phyloP scores from a whole-genome alignment of 2,888 invertebrate species.

The Boloria euphrosyne region DNA sequence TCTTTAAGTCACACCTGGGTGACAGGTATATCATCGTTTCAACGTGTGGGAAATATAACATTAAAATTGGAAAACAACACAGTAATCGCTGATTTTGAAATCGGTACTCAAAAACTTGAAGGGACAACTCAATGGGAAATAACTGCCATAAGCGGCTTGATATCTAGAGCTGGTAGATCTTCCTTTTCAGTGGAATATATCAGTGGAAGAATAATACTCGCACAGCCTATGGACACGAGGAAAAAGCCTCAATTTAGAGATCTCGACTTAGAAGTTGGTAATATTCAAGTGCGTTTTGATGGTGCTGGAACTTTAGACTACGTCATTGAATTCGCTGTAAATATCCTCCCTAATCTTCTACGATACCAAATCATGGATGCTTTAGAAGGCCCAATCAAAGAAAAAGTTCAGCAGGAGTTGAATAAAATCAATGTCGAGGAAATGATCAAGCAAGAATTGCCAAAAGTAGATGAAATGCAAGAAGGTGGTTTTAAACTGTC shows the following conservation, averaged over 20 bases:
- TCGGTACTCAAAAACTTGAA: slow-evolving; percentile 90
- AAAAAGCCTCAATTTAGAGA: slow-evolving; percentile 87
- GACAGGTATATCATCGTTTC: slow-evolving; percentile 90
- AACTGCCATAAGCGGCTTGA: slow-evolving; percentile 84
- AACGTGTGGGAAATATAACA: slow-evolving; percentile 90
- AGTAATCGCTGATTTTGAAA: slow-evolving; percentile 84
- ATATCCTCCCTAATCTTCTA: slow-evolving; percentile 91
- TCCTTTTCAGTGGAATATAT: slow-evolving; percentile 91
- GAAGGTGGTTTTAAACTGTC: slow-evolving; percentile 73
- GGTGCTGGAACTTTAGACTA: slow-evolving; percentile 95
- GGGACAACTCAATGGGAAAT: slow-evolving; percentile 92
- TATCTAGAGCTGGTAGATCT: slow-evolving; percentile 87
- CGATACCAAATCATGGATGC: slow-evolving; percentile 94
- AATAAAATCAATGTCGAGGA: slow-evolving; percentile 89
- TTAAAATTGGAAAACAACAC: slow-evolving; percentile 88
- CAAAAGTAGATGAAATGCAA: slow-evolving; percentile 84
- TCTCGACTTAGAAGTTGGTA: slow-evolving; percentile 90
- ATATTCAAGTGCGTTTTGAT: slow-evolving; percentile 91
- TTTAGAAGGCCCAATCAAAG: slow-evolving; percentile 88
- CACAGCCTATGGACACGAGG: slow-evolving; percentile 90
- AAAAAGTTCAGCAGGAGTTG: slow-evolving; percentile 87
- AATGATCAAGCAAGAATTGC: slow-evolving; percentile 86
- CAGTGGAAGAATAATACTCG: slow-evolving; percentile 85
- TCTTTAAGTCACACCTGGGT: slow-evolving; percentile 89
- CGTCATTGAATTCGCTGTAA: slow-evolving; percentile 89